Percentiles rank a stretch among this genome's conserved stretches.
Evolutionary conservation across 2,113 vertebrate genomes (phyloP).

Genomic region (Cottus gobio): DNA sequence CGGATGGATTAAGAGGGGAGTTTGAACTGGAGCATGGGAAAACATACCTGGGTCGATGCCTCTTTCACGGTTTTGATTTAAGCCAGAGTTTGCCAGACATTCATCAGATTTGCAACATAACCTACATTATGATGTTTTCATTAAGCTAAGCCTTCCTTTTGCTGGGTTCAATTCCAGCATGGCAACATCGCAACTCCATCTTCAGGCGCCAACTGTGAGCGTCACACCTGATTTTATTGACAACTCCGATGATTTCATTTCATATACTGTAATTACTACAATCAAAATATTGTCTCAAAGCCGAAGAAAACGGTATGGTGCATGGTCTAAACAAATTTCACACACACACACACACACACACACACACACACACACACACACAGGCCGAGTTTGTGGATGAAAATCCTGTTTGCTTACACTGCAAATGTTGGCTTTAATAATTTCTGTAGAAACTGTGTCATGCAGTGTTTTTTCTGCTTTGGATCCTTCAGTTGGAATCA

Average conservation of each 20-base stretch:
- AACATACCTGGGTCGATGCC: slow-evolving; percentile 14
- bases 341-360: slow-evolving; percentile 74
- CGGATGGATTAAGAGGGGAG: slow-evolving; percentile 39
- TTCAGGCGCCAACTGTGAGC: slow-evolving; percentile 38
- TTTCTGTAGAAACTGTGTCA: slow-evolving; percentile 55
- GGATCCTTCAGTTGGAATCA: slow-evolving; percentile 49
- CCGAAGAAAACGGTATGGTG: slow-evolving; percentile 57
- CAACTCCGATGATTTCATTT: slow-evolving; percentile 66
- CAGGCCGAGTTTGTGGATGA: slow-evolving; percentile 64
- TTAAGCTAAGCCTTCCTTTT: slow-evolving; percentile 50
- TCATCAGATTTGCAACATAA: slow-evolving; percentile 50
- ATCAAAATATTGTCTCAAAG: slow-evolving; percentile 77
- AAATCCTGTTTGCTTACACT: slow-evolving; percentile 69
- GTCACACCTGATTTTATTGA: slow-evolving; percentile 62
- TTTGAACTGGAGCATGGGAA: slow-evolving; percentile 41
- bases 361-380: slow-evolving; percentile 75
- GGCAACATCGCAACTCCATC: slow-evolving; percentile 15
- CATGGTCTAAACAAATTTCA: slow-evolving; percentile 61
- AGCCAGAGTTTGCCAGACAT: slow-evolving; percentile 42
- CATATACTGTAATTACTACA: slow-evolving; percentile 63
- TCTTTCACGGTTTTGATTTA: slow-evolving; percentile 49
- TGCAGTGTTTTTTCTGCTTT: slow-evolving; percentile 27
- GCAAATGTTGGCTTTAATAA: slow-evolving; percentile 78
- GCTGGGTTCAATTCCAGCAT: slow-evolving; percentile 31
- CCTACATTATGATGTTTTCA: slow-evolving; percentile 39